These are phyloP conservation scores for Melikaiella ostensackeni DNA, from an alignment of 2,888 invertebrate species.

Conservation along the genomic window DNA sequence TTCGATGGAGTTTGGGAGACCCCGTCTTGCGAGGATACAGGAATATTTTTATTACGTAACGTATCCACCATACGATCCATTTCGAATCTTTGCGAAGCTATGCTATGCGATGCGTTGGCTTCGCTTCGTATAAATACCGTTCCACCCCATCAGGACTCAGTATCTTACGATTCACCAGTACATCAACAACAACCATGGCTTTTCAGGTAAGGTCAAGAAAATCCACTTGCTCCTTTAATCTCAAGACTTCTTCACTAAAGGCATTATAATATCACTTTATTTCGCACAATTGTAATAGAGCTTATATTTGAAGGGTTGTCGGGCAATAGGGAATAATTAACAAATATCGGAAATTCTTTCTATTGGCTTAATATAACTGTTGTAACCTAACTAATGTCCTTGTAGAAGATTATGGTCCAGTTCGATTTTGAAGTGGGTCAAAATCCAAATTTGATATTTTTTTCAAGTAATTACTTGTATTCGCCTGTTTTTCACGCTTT, in stretches of 20 bases:
- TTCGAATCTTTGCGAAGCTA: conserved; percentile 45
- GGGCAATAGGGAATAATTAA: no score
- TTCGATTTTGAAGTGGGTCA: no score
- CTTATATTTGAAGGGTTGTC: no score
- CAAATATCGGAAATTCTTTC: no score
- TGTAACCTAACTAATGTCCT: no score
- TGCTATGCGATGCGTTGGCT: conserved; percentile 40
- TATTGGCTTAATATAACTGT: no score
- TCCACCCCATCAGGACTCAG: conserved; percentile 58
- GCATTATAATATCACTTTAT: no score
- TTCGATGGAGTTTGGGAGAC: conserved; percentile 10
- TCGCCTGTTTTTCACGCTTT: no score
- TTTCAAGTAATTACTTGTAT: no score
- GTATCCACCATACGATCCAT: conserved; percentile 51
- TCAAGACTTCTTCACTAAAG: neutral
- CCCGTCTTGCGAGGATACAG: conserved; percentile 11
- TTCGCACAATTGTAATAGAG: no score
- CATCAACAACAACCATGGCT: conserved; percentile 54
- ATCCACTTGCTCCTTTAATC: neutral
- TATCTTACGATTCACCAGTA: conserved; percentile 60
- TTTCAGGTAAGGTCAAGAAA: conserved; percentile 48
- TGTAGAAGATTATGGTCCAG: no score
- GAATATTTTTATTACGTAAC: conserved; percentile 50
- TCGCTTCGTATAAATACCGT: conserved; percentile 62
- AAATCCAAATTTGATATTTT: no score